Conservation (phyloP, 1,140 invertebrate genomes). For the Neuroterus valhalla region DNA sequence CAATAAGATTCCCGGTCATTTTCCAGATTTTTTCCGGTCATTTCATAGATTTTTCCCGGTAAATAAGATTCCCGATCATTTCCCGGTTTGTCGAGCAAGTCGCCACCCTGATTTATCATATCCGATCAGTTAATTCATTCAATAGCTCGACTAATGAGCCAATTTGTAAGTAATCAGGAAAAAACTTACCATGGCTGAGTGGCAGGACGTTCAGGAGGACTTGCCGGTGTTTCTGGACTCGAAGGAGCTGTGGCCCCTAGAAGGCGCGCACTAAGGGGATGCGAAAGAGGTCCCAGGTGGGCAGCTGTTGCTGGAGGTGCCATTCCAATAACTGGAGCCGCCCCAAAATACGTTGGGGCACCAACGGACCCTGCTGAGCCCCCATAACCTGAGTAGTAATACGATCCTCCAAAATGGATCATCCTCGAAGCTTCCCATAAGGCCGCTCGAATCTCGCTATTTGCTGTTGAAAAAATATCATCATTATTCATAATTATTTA, state of each 20-base stretch:
- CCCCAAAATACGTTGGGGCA: constrained; percentile 57
- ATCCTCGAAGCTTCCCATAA: constrained; percentile 42
- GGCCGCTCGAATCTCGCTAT: constrained; percentile 54
- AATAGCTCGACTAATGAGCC: neutral
- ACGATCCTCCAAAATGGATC: constrained; percentile 34
- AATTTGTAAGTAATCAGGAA: neutral
- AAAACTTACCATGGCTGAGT: constrained; percentile 59
- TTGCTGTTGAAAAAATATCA: constrained; percentile 47
- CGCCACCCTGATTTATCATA: no score
- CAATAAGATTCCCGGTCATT: no score
- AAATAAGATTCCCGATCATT: no score
- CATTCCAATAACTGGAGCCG: constrained; percentile 56
- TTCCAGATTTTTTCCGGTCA: no score
- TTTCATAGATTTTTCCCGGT: no score
- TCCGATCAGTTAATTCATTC: neutral
- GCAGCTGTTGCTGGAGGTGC: constrained; percentile 42
- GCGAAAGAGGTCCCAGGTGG: constrained; percentile 45
- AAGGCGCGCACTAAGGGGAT: constrained; percentile 47
- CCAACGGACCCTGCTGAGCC: constrained; percentile 40
- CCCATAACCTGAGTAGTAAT: constrained; percentile 43
- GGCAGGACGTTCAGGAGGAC: constrained; percentile 53
- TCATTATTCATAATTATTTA: neutral
- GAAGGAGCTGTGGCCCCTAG: constrained; percentile 46
- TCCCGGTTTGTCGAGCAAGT: no score
- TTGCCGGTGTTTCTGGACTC: constrained; percentile 54